These are phyloP conservation scores for Ericerus pela DNA, from an alignment of 1,140 invertebrate species.

Conservation along the genomic window DNA sequence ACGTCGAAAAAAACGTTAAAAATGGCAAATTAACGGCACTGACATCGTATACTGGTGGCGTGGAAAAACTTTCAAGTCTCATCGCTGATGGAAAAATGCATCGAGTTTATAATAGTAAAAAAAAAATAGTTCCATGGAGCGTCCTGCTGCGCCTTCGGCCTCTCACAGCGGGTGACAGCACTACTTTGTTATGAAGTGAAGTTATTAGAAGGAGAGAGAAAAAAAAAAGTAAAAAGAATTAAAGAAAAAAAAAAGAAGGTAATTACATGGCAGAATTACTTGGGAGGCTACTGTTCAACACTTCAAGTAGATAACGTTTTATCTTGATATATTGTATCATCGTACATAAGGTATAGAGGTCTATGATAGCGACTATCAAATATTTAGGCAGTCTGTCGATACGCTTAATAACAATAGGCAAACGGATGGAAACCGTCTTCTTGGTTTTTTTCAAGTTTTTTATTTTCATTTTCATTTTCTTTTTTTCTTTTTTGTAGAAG, in stretches of 20 bases:
- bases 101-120: no score
- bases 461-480: no score
- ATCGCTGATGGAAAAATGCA: no score
- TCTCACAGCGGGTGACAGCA: neutral
- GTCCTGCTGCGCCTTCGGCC: neutral
- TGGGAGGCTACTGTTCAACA: neutral
- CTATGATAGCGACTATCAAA: constrained; percentile 10
- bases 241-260: constrained; percentile 8
- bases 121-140: neutral
- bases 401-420: constrained; percentile 11
- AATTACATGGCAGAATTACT: constrained; percentile 12
- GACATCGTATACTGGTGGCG: no score
- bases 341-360: no score
- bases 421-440: constrained; percentile 1
- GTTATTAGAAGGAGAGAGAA: no score
- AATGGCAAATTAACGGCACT: no score
- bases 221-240: no score
- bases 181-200: constrained; percentile 10
- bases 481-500: no score
- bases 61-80: no score
- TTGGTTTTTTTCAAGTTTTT: no score
- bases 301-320: constrained; percentile 9
- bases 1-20: no score
- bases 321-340: constrained; percentile 3
- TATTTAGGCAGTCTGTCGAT: constrained; percentile 7